Evolutionary conservation across 2,113 vertebrate species (phyloP), one percentile per base, ranked within the genome.

Genomic region (Labeo rohita): DNA sequence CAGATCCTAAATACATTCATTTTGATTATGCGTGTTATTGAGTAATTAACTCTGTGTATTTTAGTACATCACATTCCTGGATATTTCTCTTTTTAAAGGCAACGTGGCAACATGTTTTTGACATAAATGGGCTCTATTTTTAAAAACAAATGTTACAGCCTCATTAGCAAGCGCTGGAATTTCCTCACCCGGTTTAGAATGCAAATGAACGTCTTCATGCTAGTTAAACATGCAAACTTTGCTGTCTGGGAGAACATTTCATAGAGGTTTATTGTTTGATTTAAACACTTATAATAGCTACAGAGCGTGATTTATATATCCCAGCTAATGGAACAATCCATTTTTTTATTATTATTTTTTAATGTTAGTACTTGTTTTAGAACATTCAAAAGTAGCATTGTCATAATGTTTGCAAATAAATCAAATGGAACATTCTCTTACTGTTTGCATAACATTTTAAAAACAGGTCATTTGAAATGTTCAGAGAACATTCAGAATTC

Each of bases 1-100:
- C 77, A 21, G 21, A 80, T 36, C 56, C 36, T 80, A 66, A 81
- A 66, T 43, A 12, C 79, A 81, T 81, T 81, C 15, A 81, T 63
- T 65, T 66, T 18, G 5, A 66, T 81, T 66, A 11, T 77, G 8
- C 8, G 5, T n/a, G 0, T 8, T 7, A 28, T 49, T 50, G 43
- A 28, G 45, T 80, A 49, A 80, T 66, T 16, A 34, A 47, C n/a
- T 80, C n/a, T 39, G 28, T 65, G 78, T 49, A 66, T 65, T 66
- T 47, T 49, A 66, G 65, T 23, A n/a, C 15, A 80, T 28, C n/a
- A 9, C 1, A 3, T 47, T 80, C 4, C 6, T 28, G 13, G 43
- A 28, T 15, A 1, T 66, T 36, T 82, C 11, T 82, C n/a, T 47
- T 80, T 28, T n/a, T 15, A 45, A 68, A n/a, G n/a, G n/a, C 47